phyloP scores from a whole-genome alignment of 2,113 vertebrate genomes.

The Thermophis baileyi region DNA sequence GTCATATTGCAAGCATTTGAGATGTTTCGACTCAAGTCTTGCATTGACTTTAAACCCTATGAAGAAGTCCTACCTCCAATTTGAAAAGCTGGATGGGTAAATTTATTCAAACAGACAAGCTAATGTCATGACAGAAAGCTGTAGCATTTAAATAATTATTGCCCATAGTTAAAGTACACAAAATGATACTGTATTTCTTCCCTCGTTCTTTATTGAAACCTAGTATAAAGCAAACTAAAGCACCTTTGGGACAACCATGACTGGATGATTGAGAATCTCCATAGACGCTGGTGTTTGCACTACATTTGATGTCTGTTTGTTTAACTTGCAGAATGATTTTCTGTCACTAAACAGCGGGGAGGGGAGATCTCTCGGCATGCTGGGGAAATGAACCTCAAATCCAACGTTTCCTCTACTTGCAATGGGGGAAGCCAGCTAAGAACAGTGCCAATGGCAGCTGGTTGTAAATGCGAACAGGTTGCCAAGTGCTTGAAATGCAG shows the following conservation, averaged over 20 bases:
- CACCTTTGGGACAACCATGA: too few species aligned
- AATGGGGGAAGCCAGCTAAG: not conserved
- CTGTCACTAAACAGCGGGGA: not conserved
- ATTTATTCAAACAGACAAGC: not conserved
- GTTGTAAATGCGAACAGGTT: not conserved
- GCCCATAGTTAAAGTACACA: not conserved
- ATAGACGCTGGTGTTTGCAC: not conserved
- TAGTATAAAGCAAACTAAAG: not conserved
- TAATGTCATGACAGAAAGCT: not conserved
- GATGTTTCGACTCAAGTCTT: constrained; percentile 80
- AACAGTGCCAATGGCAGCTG: not conserved
- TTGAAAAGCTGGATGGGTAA: constrained; percentile 77
- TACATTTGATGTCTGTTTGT: not conserved
- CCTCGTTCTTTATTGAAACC: not conserved
- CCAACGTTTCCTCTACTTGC: not conserved
- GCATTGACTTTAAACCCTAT: constrained; percentile 81
- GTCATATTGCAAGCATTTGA: constrained; percentile 76
- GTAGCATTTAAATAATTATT: not conserved
- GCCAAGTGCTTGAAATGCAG: not conserved
- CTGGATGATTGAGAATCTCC: too few species aligned
- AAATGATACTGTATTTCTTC: not conserved
- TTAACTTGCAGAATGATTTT: not conserved
- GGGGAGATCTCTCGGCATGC: not conserved
- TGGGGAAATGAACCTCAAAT: not conserved
- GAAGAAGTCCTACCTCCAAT: constrained; percentile 73